phyloP scores from a whole-genome alignment of 1,140 invertebrate genomes.

The Lutraria rhynchaena region DNA sequence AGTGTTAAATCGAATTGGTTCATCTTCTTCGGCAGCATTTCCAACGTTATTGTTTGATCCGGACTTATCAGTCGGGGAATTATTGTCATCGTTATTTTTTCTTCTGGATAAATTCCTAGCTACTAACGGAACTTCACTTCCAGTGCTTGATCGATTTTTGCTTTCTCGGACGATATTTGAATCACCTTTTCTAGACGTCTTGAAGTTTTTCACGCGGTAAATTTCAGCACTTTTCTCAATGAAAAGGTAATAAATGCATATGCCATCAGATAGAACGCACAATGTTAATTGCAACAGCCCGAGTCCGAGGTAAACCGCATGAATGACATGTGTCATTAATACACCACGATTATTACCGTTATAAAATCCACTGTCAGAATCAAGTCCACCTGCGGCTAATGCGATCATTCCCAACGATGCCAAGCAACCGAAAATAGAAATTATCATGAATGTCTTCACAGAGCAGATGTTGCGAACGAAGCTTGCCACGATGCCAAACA shows the following conservation, averaged over 20 bases:
- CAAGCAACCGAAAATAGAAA: constrained; percentile 46
- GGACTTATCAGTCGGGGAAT: not conserved
- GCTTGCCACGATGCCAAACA: constrained; percentile 41
- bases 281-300: constrained; percentile 38
- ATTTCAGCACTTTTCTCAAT: constrained; percentile 21
- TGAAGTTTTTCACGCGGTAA: not conserved
- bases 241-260: constrained; percentile 51
- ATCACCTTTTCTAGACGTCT: not conserved
- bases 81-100: not conserved
- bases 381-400: constrained; percentile 42
- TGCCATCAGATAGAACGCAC: constrained; percentile 47
- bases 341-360: not conserved
- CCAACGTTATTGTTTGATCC: not conserved
- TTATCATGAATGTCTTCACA: constrained; percentile 48
- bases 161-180: not conserved
- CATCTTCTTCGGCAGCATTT: not conserved
- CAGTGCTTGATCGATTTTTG: constrained; percentile 34
- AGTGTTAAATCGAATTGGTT: constrained; percentile 12
- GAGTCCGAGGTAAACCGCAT: constrained; percentile 39
- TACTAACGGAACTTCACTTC: constrained; percentile 41
- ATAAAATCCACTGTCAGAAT: constrained; percentile 48
- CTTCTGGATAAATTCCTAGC: not conserved
- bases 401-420: constrained; percentile 49
- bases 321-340: constrained; percentile 18
- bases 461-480: constrained; percentile 15